Evolutionary conservation across 2,888 invertebrate genomes (phyloP).

Genomic region (Sabellastarte sp.): DNA sequence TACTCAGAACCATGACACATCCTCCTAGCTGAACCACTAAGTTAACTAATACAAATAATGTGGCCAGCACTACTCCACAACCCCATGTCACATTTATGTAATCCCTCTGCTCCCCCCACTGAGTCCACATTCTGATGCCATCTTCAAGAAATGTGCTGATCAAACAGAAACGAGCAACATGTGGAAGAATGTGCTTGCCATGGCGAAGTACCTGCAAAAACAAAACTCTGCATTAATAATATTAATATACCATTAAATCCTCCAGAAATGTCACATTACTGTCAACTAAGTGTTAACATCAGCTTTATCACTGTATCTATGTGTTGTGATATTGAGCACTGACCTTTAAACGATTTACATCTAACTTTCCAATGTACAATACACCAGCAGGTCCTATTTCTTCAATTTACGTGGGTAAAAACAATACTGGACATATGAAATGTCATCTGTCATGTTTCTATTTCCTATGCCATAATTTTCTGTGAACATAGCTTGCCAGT

Average conservation of each 20-base stretch:
- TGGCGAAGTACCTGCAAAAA: conserved; percentile 79
- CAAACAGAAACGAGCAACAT: conserved; percentile 91
- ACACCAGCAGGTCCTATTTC: too few species aligned
- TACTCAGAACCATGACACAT: conserved; percentile 90
- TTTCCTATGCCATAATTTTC: too few species aligned
- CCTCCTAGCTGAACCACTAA: conserved; percentile 94
- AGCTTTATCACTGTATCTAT: too few species aligned
- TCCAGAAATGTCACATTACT: neutral
- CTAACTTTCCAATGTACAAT: too few species aligned
- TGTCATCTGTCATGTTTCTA: too few species aligned
- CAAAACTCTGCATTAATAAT: too few species aligned
- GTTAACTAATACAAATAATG: conserved; percentile 92
- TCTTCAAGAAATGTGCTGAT: conserved; percentile 99
- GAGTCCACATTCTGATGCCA: conserved; percentile 98
- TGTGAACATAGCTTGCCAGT: too few species aligned
- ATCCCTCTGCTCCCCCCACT: conserved; percentile 95
- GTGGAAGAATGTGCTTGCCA: conserved; percentile 86
- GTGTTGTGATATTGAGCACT: too few species aligned
- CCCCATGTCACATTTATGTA: conserved; percentile 95
- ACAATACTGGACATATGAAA: too few species aligned
- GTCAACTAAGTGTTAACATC: too few species aligned
- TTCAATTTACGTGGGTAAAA: too few species aligned
- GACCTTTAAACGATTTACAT: too few species aligned
- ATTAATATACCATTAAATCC: neutral
- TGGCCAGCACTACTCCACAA: conserved; percentile 90